Base-by-base conservation (phyloP, 2,888 invertebrate genomes). In the Philhelius pedissequus region DNA sequence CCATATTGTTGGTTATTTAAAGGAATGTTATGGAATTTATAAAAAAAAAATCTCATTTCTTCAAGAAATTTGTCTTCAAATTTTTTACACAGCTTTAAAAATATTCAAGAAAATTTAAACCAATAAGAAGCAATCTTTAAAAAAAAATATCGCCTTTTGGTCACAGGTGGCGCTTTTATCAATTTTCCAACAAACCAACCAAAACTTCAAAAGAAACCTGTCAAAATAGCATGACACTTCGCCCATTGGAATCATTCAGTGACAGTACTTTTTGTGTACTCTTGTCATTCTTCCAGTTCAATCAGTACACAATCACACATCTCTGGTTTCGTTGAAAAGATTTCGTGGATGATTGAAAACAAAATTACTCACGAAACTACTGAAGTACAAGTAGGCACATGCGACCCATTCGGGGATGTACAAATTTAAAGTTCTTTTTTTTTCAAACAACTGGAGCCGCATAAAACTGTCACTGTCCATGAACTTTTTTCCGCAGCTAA, bases 401-500 rank as follows among this genome's bases (percentile, higher is more conserved):
- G 13, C 32, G 20, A 56, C 32, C 3, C 13, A 56, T 13, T 20
- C 0, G 20, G 20, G 32, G 32, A 35, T 20, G 32, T 20, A 56
- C n/a, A n/a, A n/a, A 56, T n/a, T 22, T 15, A 35, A 22, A 43
- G 11, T n/a, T 15, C 13, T 48, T 9, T 48, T 64, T 48, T 9
- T 48, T 64, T 69, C 54, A 64, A 62, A 70, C 43, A 56, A 40
- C 38, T 74, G 5, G 5, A 56, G 45, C 27, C 20, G 62, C 35
- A 27, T 22, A 48, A 32, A 32, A 58, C 76, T 81, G 58, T 58
- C 70, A 64, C 48, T 76, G 64, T 70, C 70, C 76, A 18, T 76
- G 70, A 70, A 81, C 76, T 76, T 38, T 69, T 68, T 20, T 25
- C 27, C 60, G 11, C 43, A 45, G 32, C n/a, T 20, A 70, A 80